Evolutionary conservation across 35 echinoderm and acorn worm species (phyloP).

Genomic region (Diadema setosum): DNA sequence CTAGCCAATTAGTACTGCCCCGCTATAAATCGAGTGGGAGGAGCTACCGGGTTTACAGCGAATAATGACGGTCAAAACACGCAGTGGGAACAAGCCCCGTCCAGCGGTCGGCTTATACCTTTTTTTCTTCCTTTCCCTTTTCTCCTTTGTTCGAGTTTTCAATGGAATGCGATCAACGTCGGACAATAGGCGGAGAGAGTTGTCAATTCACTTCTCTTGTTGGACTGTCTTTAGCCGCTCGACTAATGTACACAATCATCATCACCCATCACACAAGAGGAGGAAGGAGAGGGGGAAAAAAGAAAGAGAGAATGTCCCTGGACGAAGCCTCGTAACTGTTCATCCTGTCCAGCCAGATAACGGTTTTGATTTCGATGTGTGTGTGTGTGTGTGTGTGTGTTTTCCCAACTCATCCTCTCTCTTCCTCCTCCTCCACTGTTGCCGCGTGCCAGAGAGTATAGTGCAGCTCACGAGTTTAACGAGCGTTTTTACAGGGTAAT

Average conservation of each 20-base stretch:
- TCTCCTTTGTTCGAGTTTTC: no score
- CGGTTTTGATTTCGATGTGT: no score
- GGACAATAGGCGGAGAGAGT: background rate
- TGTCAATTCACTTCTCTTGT: background rate
- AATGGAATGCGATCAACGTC: background rate
- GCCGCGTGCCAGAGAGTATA: no score
- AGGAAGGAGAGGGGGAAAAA: background rate
- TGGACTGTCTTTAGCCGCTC: background rate
- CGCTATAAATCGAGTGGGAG: background rate
- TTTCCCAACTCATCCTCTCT: no score
- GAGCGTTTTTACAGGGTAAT: no score
- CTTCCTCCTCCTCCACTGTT: no score
- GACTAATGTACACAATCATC: background rate
- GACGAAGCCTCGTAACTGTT: no score
- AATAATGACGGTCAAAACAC: background rate
- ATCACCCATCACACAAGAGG: background rate
- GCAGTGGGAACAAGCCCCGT: background rate
- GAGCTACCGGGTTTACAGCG: background rate
- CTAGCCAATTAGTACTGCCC: background rate
- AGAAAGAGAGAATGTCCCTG: background rate
- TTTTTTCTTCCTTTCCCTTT: background rate
- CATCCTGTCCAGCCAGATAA: no score
- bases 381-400: no score
- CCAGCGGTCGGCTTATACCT: background rate
- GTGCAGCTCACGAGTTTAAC: no score